These are phyloP conservation scores for Piezodorus guildinii DNA, from an alignment of 1,140 invertebrate species.

Conservation along the genomic window DNA sequence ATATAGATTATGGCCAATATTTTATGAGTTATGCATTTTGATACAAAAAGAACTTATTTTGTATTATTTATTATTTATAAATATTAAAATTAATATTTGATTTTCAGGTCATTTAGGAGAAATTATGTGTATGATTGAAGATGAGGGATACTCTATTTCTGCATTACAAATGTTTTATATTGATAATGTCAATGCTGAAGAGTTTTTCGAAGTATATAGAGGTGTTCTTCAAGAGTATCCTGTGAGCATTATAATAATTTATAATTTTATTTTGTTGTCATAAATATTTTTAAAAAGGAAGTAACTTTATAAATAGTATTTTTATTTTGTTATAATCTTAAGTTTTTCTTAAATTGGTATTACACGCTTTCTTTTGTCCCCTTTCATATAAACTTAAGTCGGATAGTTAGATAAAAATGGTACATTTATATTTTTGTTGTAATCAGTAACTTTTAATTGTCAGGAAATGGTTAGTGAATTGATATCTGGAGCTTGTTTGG, in stretches of 20 bases:
- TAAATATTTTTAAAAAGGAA: not conserved
- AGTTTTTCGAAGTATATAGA: constrained; percentile 90
- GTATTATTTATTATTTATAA: not conserved
- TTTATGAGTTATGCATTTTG: too few species aligned
- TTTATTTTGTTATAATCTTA: too few species aligned
- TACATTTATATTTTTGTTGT: too few species aligned
- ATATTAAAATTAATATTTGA: not conserved
- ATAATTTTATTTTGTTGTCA: not conserved
- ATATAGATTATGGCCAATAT: too few species aligned
- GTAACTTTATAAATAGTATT: too few species aligned
- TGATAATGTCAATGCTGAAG: constrained; percentile 67
- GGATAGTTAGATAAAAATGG: too few species aligned
- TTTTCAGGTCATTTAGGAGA: constrained; percentile 43
- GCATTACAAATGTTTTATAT: constrained; percentile 69
- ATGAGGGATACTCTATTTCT: constrained; percentile 61
- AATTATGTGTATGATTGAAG: constrained; percentile 61
- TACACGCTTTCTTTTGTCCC: too few species aligned
- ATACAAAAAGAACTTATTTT: too few species aligned
- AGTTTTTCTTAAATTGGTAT: too few species aligned
- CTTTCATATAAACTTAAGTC: too few species aligned
- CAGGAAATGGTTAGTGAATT: constrained; percentile 72
- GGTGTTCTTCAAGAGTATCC: constrained; percentile 74
- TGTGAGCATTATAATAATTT: constrained; percentile 35
- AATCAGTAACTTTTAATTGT: constrained; percentile 30
- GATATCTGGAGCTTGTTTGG: constrained; percentile 70